A percentile compares a stretch with the other conserved stretches of the same genome.
These are phyloP conservation scores for Otis tarda DNA, from an alignment of 2,113 vertebrate genomes.

Conservation along the genomic window DNA sequence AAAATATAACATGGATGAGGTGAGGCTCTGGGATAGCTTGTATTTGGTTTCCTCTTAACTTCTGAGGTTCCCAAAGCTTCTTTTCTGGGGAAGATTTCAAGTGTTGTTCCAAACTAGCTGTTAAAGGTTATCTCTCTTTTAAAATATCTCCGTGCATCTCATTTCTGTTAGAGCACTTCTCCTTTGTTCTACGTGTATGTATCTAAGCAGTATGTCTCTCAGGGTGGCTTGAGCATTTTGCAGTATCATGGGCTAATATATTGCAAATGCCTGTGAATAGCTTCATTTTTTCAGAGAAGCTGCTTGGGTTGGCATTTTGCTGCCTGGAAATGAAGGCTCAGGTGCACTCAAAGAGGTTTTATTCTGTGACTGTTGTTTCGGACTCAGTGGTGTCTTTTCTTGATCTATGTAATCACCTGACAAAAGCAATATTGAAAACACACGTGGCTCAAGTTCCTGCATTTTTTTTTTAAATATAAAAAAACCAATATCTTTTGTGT, in stretches of 20 bases:
- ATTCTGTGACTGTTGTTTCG: neutral
- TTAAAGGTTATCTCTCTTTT: neutral
- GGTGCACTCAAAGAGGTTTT: neutral
- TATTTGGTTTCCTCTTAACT: neutral
- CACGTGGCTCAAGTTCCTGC: accelerated
- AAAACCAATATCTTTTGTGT: neutral
- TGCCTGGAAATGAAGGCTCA: neutral
- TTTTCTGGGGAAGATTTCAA: neutral
- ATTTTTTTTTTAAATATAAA: neutral
- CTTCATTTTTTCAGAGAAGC: neutral
- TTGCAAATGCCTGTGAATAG: neutral
- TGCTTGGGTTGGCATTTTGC: neutral
- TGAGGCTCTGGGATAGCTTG: neutral
- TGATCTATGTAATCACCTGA: neutral
- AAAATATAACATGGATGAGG: neutral
- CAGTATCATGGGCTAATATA: neutral
- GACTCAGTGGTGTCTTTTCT: neutral
- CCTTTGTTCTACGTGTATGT: neutral
- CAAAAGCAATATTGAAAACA: neutral
- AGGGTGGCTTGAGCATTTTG: neutral
- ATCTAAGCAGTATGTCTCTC: neutral
- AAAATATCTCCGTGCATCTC: neutral
- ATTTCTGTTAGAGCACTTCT: neutral
- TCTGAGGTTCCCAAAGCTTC: accelerated
- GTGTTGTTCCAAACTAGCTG: neutral